Evolutionary conservation across 2,113 vertebrate species (phyloP).

Genomic region (Sciurus niger): DNA sequence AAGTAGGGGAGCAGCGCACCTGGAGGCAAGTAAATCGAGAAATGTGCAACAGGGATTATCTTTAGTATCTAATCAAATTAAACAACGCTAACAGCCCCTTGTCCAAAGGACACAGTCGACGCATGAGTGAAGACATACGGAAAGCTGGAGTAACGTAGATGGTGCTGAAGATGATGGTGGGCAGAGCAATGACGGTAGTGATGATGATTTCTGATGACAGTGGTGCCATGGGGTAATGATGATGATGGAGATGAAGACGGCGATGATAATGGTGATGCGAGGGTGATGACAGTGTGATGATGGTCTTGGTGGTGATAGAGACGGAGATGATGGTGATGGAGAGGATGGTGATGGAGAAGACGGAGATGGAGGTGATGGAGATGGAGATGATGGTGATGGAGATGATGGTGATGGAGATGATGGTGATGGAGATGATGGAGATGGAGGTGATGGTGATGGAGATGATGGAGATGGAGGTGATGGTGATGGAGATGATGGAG

Average conservation of each 20-base stretch:
- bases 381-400: rapidly evolving
- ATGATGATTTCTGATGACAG: neutral
- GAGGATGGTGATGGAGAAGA: rapidly evolving
- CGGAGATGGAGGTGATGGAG: rapidly evolving
- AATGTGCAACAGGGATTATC: neutral
- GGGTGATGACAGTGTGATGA: neutral
- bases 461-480: neutral
- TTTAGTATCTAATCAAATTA: neutral
- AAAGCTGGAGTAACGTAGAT: neutral
- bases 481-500: rapidly evolving
- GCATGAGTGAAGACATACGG: neutral
- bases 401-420: neutral
- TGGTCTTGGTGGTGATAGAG: neutral
- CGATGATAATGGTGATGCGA: neutral
- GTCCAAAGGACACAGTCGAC: rapidly evolving
- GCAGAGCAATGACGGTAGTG: neutral
- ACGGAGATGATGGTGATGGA: rapidly evolving
- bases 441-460: neutral
- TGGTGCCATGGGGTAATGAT: neutral
- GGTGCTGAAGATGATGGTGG: neutral
- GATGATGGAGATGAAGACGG: neutral
- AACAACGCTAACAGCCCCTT: neutral
- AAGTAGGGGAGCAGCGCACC: neutral
- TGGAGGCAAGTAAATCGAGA: neutral
- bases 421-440: neutral